phyloP scores from a whole-genome alignment of 2,113 vertebrate genomes.

The Meleagris gallopavo region DNA sequence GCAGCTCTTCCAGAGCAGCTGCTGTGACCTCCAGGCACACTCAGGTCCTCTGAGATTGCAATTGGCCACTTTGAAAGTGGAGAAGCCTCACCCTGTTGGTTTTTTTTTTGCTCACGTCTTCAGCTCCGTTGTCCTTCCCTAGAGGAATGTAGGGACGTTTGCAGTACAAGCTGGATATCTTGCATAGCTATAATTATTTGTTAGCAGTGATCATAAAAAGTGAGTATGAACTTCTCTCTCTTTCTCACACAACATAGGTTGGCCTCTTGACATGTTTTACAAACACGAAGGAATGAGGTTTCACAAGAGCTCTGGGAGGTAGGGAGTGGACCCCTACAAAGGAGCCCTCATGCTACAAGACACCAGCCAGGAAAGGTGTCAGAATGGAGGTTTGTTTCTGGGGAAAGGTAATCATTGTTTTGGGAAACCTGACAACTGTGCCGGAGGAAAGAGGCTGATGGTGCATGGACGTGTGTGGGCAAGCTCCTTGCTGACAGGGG shows the following conservation, averaged over 20 bases:
- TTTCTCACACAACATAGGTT: not conserved
- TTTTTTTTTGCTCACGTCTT: not conserved
- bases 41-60: not conserved
- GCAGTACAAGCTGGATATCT: not conserved
- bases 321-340: not conserved
- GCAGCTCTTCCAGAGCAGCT: not conserved
- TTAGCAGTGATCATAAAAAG: not conserved
- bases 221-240: rapidly evolving
- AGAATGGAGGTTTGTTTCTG: slow-evolving; percentile 18
- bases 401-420: slow-evolving; percentile 31
- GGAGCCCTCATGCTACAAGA: not conserved
- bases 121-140: not conserved
- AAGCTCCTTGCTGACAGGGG: not conserved
- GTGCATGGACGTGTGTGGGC: slow-evolving; percentile 14
- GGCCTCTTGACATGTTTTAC: not conserved
- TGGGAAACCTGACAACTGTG: slow-evolving; percentile 22
- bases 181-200: not conserved
- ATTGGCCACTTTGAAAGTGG: slow-evolving; percentile 2
- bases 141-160: not conserved
- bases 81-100: not conserved
- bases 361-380: not conserved
- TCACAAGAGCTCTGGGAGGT: not conserved
- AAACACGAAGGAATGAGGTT: not conserved
- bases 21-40: not conserved
- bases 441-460: slow-evolving; percentile 29